phyloP scores from a whole-genome alignment of 64 coral and sea anemone genomes.

The Stylophora pistillata region DNA sequence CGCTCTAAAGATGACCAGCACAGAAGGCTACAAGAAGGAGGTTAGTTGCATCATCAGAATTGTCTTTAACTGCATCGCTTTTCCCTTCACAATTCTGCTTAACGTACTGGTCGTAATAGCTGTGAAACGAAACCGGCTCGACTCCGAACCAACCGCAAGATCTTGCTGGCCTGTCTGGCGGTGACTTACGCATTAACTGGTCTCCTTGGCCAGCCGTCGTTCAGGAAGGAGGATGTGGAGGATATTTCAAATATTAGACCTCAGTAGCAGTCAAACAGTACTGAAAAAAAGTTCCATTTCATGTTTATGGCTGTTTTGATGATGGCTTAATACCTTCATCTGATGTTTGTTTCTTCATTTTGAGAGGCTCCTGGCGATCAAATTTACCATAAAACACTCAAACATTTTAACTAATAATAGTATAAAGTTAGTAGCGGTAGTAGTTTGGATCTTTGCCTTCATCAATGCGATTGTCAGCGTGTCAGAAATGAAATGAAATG shows the following conservation, averaged over 20 bases:
- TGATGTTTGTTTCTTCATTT: not conserved
- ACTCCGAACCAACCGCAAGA: not conserved
- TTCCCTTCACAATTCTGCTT: not conserved
- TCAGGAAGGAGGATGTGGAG: not conserved
- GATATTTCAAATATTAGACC: not conserved
- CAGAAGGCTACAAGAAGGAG: not conserved
- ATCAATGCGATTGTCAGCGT: not conserved
- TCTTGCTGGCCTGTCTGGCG: slow-evolving; percentile 1
- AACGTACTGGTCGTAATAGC: not conserved
- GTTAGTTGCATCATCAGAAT: not conserved
- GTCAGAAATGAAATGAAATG: no score
- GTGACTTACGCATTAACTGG: not conserved
- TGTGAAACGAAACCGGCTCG: not conserved
- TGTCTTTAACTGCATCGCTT: not conserved
- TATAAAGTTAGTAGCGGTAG: not conserved
- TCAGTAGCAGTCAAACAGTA: not conserved
- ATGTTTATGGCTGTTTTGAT: no score
- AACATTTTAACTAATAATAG: not conserved
- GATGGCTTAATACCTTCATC: not conserved
- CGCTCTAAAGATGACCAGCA: no score
- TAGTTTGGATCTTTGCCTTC: not conserved
- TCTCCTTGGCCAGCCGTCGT: not conserved
- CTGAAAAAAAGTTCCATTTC: not conserved
- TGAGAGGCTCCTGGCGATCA: not conserved
- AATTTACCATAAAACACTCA: not conserved